phyloP scores from a whole-genome alignment of 2,113 vertebrate genomes.

The Martes martes region DNA sequence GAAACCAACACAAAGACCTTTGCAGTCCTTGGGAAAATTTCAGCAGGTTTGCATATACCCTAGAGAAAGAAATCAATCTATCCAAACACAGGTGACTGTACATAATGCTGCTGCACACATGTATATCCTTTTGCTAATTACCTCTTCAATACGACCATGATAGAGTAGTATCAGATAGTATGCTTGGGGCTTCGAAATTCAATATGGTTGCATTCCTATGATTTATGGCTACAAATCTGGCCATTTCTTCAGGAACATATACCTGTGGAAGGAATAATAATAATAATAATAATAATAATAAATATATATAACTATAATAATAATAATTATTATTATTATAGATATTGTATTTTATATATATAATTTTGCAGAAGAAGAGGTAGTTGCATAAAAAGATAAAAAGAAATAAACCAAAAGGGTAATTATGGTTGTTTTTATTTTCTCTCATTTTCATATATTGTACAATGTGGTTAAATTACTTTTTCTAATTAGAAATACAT shows the following conservation, averaged over 20 bases:
- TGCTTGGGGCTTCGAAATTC: neutral
- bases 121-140: neutral
- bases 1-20: neutral
- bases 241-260: conserved; percentile 2
- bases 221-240: neutral
- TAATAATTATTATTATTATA: neutral
- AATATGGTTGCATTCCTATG: neutral
- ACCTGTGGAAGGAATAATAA: neutral
- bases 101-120: neutral
- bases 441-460: neutral
- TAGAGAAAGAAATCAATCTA: neutral
- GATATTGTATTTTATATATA: neutral
- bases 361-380: neutral
- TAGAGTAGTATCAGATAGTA: neutral
- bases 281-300: neutral
- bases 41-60: neutral
- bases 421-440: neutral
- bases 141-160: neutral
- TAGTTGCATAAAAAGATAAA: neutral
- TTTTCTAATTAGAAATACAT: neutral
- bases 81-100: neutral
- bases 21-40: neutral
- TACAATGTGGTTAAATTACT: neutral
- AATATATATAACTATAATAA: too few relatives aligned
- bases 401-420: neutral